Evolutionary conservation across 1,140 invertebrate species (phyloP).

Genomic region (Cecropterus lyciades): DNA sequence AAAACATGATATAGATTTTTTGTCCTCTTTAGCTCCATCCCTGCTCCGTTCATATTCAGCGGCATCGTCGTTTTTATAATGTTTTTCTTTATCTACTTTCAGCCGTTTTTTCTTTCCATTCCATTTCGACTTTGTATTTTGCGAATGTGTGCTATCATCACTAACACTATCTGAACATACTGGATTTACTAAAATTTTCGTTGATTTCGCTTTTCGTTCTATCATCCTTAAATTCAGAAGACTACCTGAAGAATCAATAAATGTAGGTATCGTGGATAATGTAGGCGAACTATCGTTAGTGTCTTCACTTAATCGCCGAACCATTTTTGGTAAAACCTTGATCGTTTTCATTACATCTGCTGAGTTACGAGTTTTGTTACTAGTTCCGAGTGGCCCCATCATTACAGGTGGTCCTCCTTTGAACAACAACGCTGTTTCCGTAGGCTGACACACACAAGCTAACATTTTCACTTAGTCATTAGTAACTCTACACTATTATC

Average conservation of each 20-base stretch:
- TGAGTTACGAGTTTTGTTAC: conserved; percentile 57
- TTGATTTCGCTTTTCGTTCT: conserved; percentile 75
- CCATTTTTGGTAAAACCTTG: conserved; percentile 60
- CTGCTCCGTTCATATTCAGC: conserved; percentile 60
- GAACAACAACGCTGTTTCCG: conserved; percentile 82
- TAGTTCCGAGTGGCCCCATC: conserved; percentile 76
- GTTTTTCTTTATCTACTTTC: conserved; percentile 56
- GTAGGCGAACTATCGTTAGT: conserved; percentile 65
- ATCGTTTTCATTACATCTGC: conserved; percentile 65
- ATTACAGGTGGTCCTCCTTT: conserved; percentile 78
- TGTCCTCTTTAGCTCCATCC: conserved; percentile 63
- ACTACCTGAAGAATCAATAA: conserved; percentile 62
- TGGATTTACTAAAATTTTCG: conserved; percentile 79
- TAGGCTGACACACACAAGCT: conserved; percentile 86
- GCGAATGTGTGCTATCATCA: conserved; percentile 71
- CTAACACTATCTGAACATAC: conserved; percentile 72
- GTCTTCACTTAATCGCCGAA: conserved; percentile 53
- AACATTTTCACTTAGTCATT: conserved; percentile 81
- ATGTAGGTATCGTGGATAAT: conserved; percentile 61
- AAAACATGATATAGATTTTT: conserved; percentile 78
- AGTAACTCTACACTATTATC: conserved; percentile 59
- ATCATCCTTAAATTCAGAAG: conserved; percentile 78
- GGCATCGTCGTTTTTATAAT: conserved; percentile 52
- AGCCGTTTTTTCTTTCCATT: conserved; percentile 78
- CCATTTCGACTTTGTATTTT: conserved; percentile 66